Conservation (phyloP, 2,888 invertebrate species). For the Drosophila pseudotakahashii region DNA sequence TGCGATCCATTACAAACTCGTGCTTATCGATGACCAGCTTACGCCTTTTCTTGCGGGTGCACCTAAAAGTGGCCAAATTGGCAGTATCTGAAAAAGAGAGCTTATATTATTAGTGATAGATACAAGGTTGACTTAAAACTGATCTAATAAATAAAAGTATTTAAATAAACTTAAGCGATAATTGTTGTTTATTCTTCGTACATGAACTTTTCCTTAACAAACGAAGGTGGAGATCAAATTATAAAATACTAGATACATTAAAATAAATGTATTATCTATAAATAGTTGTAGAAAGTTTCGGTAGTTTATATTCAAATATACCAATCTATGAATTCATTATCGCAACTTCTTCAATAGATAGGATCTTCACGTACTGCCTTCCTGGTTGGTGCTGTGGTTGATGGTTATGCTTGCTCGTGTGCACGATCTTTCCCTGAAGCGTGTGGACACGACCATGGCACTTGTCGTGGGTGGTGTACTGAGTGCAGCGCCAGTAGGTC, state of each 20-base stretch:
- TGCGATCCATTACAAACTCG: slow-evolving; percentile 82
- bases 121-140: not conserved
- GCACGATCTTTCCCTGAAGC: slow-evolving; percentile 71
- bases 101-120: slow-evolving; percentile 1
- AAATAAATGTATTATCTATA: not conserved
- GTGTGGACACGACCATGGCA: slow-evolving; percentile 83
- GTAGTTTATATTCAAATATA: no score
- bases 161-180: not conserved
- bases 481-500: slow-evolving; percentile 84
- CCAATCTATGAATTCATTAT: not conserved
- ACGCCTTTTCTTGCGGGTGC: slow-evolving; percentile 81
- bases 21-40: slow-evolving; percentile 80
- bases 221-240: slow-evolving; percentile 18
- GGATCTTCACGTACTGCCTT: slow-evolving; percentile 13
- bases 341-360: not conserved
- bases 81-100: slow-evolving; percentile 26
- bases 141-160: not conserved
- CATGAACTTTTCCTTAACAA: slow-evolving; percentile 1
- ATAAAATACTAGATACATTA: not conserved
- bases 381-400: slow-evolving; percentile 34
- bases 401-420: slow-evolving; percentile 81
- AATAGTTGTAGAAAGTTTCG: not conserved
- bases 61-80: slow-evolving; percentile 73
- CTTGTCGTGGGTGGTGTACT: slow-evolving; percentile 81
- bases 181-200: slow-evolving; percentile 25